Evolutionary conservation across 2,113 vertebrate genomes (phyloP), one percentile per base, ranked within the genome.

Genomic region (Junco hyemalis): DNA sequence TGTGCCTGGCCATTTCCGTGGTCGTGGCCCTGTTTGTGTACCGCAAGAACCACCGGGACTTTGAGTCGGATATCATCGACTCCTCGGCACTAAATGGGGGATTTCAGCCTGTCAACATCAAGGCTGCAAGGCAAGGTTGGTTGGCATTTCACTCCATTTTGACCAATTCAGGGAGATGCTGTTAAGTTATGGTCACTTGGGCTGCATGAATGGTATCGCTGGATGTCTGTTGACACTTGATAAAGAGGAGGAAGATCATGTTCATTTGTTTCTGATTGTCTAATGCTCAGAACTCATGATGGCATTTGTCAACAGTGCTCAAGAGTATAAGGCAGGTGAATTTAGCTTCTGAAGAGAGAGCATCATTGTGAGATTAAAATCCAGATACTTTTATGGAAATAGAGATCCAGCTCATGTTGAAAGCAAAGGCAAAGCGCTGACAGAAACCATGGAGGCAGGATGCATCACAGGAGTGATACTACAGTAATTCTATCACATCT

Each of bases 41-140:
- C 80, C 98, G 99, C 86, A 99, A 99, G 97, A 99, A 99, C 31
- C 99, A 99, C 86, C 98, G 98, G 2, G 99, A 99, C 97, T 99
- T 99, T 51, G 99, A 99, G 92, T 99, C 99, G 0, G 99, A 99
- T 83, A 99, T 99, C 72, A 99, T 99, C 19, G 99, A 99, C 97
- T 98, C 99, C 33, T 99, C 99, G 0, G 99, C 99, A 0, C 98
- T 99, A 5, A 99, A 99, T 3, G 99, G 99, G 31, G 99, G 99
- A 60, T 99, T 99, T 93, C 99, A 99, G 96, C 98, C 99, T 8
- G 99, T 99, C 73, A 99, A 98, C 86, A 99, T 99, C 96, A 99
- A 99, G 97, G 99, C 99, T 44, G 98, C 99, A 19, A 98, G 99
- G 93, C 99, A 99, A 98, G 99, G 99, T 99, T 81, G 96, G 98